Evolutionary conservation across 2,888 invertebrate species (phyloP).

Genomic region (Spatulosminthurus flaviceps): DNA sequence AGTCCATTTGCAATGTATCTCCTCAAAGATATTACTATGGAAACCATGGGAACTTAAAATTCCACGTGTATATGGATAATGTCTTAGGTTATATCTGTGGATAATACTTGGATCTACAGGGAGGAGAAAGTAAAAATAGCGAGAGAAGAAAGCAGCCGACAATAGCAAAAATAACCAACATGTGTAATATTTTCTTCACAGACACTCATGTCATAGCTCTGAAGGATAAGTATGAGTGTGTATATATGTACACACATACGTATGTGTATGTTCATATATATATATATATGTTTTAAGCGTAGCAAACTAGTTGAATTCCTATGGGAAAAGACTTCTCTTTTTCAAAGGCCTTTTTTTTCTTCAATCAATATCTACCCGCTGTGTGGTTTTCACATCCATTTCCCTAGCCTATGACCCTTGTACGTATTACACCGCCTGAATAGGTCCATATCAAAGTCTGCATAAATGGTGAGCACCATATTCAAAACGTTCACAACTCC

Average conservation of each 20-base stretch:
- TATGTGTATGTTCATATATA: too few relatives aligned
- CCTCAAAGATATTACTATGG: too few relatives aligned
- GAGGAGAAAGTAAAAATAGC: slow-evolving; percentile 31
- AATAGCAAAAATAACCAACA: slow-evolving; percentile 34
- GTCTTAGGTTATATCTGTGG: too few relatives aligned
- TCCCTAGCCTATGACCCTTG: slow-evolving; percentile 52
- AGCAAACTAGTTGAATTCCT: slow-evolving; percentile 29
- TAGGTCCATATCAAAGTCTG: too few relatives aligned
- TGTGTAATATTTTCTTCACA: slow-evolving; percentile 29
- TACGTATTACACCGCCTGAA: not conserved
- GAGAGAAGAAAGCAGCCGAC: slow-evolving; percentile 4
- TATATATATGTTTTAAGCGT: too few relatives aligned
- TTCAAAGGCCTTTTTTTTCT: slow-evolving; percentile 41
- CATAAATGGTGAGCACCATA: not conserved
- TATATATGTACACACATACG: too few relatives aligned
- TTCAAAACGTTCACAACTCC: not conserved
- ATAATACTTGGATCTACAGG: slow-evolving; percentile 4
- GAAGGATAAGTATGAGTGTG: slow-evolving; percentile 5
- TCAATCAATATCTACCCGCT: slow-evolving; percentile 49
- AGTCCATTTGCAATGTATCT: too few relatives aligned
- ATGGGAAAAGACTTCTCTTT: slow-evolving; percentile 43
- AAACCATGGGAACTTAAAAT: too few relatives aligned
- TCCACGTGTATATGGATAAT: too few relatives aligned
- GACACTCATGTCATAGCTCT: not conserved
- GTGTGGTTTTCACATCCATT: slow-evolving; percentile 51